phyloP scores from a whole-genome alignment of 2,888 invertebrate species.

The Eulithis testata region DNA sequence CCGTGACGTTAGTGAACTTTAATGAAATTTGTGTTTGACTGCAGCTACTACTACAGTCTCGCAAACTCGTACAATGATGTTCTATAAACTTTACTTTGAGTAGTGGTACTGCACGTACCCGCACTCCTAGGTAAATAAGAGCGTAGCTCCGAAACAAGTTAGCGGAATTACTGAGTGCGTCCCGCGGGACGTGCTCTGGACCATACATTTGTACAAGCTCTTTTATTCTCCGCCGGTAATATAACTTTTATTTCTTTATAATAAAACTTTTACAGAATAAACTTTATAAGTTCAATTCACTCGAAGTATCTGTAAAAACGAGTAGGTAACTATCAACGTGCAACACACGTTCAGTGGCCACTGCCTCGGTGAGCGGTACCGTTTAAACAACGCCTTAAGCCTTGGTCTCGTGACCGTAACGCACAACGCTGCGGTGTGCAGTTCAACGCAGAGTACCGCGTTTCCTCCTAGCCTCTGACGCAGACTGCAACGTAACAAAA shows the following conservation, averaged over 20 bases:
- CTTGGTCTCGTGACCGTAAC: too few relatives aligned
- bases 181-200: slow-evolving; percentile 4
- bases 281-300: slow-evolving; percentile 4
- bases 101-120: neutral
- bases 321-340: neutral
- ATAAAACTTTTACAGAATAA: slow-evolving; percentile 16
- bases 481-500: too few relatives aligned
- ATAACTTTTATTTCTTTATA: slow-evolving; percentile 23
- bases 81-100: slow-evolving; percentile 16
- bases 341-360: too few relatives aligned
- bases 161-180: slow-evolving; percentile 13
- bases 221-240: slow-evolving; percentile 12
- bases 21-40: slow-evolving; percentile 26
- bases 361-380: neutral
- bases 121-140: slow-evolving; percentile 10
- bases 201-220: slow-evolving; percentile 14
- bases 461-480: too few relatives aligned
- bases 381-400: neutral
- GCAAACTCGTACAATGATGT: slow-evolving; percentile 19
- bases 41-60: slow-evolving; percentile 16
- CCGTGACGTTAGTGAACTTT: slow-evolving; percentile 22
- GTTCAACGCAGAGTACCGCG: too few relatives aligned
- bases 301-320: neutral
- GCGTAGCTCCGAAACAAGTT: slow-evolving; percentile 19
- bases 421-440: too few relatives aligned